These are phyloP conservation scores for Metacarcinus magister DNA, from an alignment of 2,888 invertebrate genomes.

Conservation along the genomic window DNA sequence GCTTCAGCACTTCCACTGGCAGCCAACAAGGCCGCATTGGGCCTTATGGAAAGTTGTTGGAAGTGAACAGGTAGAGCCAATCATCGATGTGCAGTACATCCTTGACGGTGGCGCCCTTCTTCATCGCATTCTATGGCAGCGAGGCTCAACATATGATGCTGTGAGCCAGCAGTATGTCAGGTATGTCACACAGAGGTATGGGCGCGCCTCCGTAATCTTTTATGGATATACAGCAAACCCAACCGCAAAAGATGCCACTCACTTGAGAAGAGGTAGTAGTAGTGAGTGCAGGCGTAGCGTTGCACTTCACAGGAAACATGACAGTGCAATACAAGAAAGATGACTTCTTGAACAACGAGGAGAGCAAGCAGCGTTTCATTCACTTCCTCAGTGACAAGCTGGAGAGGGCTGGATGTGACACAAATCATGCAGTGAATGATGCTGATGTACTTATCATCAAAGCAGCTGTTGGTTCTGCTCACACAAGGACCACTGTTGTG, in stretches of 20 bases:
- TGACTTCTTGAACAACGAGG: neutral
- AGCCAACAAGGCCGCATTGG: slow-evolving; percentile 29
- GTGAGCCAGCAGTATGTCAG: neutral
- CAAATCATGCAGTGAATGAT: neutral
- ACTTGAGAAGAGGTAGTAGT: neutral
- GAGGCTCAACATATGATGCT: neutral
- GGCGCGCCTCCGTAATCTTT: neutral
- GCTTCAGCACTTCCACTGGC: neutral
- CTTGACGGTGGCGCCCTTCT: slow-evolving; percentile 29
- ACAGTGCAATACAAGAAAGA: neutral
- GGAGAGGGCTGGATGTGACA: neutral
- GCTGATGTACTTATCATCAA: neutral
- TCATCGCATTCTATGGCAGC: neutral
- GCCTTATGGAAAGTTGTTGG: neutral
- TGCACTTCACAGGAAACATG: neutral
- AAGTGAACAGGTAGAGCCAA: too few relatives aligned
- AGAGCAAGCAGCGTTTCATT: neutral
- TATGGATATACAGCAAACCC: neutral
- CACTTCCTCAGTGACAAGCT: neutral
- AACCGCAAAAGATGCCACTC: neutral
- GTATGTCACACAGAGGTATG: neutral
- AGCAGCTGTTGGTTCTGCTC: neutral
- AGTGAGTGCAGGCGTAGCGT: neutral
- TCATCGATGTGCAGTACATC: neutral
- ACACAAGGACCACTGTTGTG: neutral